Percentiles rank a stretch among this genome's conserved stretches.
phyloP scores from a whole-genome alignment of 1,140 invertebrate species.

The Papilio dardanus region DNA sequence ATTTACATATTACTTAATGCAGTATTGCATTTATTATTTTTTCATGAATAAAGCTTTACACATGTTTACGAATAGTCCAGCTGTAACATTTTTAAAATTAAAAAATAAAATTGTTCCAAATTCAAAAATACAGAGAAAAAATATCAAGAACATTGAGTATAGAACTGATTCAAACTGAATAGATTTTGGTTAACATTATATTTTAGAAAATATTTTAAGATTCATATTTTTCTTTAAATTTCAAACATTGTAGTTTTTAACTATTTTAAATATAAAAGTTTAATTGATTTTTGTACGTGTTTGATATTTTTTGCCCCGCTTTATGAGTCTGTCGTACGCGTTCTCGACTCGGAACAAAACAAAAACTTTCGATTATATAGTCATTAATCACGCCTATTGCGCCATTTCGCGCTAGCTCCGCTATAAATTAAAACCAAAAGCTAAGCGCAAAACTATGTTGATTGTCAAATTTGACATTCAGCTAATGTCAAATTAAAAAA shows the following conservation, averaged over 20 bases:
- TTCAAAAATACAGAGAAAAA: not conserved
- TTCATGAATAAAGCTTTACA: not conserved
- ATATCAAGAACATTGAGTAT: no score
- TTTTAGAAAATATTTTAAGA: no score
- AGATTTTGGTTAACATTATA: not conserved
- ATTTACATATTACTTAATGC: constrained; percentile 28
- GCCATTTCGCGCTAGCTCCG: constrained; percentile 31
- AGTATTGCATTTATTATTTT: constrained; percentile 1
- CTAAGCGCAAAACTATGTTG: constrained; percentile 32
- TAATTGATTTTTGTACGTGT: not conserved
- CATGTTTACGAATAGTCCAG: no score
- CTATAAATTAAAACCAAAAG: constrained; percentile 25
- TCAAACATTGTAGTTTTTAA: no score
- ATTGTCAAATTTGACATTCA: constrained; percentile 37
- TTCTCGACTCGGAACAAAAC: constrained; percentile 12
- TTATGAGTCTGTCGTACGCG: constrained; percentile 3
- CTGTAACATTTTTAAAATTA: not conserved
- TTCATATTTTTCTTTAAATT: no score
- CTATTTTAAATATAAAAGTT: no score
- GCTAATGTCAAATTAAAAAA: constrained; percentile 31
- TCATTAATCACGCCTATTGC: constrained; percentile 36
- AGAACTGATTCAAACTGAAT: no score
- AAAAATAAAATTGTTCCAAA: not conserved
- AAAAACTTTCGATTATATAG: constrained; percentile 30
- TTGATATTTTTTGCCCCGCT: not conserved